Base-by-base conservation (phyloP, 2,888 invertebrate species). In the Drosophila atripex region DNA sequence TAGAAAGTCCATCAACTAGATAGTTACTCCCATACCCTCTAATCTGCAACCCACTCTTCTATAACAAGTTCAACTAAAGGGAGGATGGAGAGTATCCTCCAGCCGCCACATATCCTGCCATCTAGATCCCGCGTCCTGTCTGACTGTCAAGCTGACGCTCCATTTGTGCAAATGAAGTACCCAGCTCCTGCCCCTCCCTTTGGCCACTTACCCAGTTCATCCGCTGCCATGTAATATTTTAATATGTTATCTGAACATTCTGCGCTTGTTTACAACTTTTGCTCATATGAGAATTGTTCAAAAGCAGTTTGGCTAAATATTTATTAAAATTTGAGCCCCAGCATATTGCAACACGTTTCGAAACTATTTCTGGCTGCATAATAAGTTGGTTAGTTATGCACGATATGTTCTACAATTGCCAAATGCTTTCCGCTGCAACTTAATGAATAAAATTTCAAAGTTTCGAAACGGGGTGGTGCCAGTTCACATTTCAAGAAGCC, bases 201-300 rank as follows among this genome's bases (percentile, higher is more conserved):
- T n/a, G 30, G 28, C 38, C 32, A 49, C 35, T 28, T 21, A 14
- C 41, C 30, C 55, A 16, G n/a, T 69, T 49, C 66, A 69, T 78
- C 55, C 57, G 21, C 52, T 46, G 30, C 49, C 18, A 66, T 55
- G 59, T 61, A 32, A 56, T 64, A 78, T 87, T 86, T 78, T 83
- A 88, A 86, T 86, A 75, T 69, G 66, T 65, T 79, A 41, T 61
- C 77, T 66, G 71, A 51, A 76, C 71, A 59, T 77, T 80, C 55
- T 46, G 41, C 61, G 63, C 80, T 82, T 73, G 84, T 68, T 78
- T 64, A 47, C 77, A 88, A 86, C 83, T 71, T 80, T 77, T 54
- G 46, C 69, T 28, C 43, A 65, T 82, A 86, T 79, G 59, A 86
- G 86, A 86, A 86, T 79, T 86, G 86, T 83, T 80, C 43, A 38